A percentile compares a stretch with the other conserved stretches of the same genome.
These are phyloP conservation scores for Varanus salvator DNA, from an alignment of 2,113 vertebrate genomes.

Conservation along the genomic window DNA sequence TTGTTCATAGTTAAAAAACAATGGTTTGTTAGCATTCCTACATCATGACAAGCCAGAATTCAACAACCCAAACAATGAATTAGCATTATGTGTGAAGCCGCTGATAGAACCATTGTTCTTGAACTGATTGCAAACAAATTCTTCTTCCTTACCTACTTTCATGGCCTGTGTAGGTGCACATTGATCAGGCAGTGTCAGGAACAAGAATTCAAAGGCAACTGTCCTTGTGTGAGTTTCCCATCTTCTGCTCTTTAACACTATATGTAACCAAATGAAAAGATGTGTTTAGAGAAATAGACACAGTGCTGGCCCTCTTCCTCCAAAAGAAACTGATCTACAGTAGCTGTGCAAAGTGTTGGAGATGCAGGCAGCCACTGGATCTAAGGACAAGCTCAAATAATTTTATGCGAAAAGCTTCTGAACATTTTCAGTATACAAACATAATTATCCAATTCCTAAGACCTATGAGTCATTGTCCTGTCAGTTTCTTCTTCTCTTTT, in stretches of 20 bases:
- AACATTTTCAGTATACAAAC: neutral
- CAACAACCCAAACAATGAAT: no score
- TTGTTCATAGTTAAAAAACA: no score
- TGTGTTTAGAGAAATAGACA: neutral
- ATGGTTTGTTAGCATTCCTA: no score
- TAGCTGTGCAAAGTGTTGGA: accelerated
- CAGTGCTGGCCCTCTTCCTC: neutral
- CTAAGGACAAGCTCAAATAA: neutral
- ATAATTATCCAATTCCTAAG: neutral
- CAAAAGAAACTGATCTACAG: accelerated
- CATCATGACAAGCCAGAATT: no score
- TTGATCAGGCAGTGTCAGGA: neutral
- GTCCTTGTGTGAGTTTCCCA: neutral
- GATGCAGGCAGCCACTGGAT: accelerated
- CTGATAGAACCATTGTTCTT: neutral
- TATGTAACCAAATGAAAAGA: neutral
- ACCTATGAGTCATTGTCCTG: neutral
- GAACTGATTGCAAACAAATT: neutral
- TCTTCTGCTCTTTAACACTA: neutral
- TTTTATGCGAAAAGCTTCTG: neutral
- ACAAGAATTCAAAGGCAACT: neutral
- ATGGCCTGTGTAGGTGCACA: neutral
- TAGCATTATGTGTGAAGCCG: no score
- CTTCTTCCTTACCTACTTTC: neutral
- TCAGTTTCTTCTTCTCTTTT: conserved; percentile 15